Percentiles rank a stretch among this genome's conserved stretches.
These are phyloP conservation scores for Steromphala cineraria DNA, from an alignment of 2,888 invertebrate species.

Conservation along the genomic window DNA sequence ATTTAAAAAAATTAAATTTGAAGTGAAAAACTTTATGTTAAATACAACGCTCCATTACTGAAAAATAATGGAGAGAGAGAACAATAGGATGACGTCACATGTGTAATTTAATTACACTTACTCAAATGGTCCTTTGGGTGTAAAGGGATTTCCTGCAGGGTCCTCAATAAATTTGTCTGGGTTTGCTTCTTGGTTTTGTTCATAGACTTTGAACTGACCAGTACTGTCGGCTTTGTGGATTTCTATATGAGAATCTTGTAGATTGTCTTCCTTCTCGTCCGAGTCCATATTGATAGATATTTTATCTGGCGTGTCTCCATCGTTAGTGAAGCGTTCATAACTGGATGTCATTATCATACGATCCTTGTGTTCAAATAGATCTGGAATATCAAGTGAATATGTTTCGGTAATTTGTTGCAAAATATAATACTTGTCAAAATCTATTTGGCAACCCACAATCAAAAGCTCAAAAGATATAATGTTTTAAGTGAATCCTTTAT, in stretches of 20 bases:
- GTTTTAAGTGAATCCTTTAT: no score
- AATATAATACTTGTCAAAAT: no score
- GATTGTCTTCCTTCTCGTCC: neutral
- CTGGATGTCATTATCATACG: slow-evolving; percentile 26
- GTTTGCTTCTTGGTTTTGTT: slow-evolving; percentile 36
- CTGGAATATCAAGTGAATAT: neutral
- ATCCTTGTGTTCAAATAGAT: slow-evolving; percentile 14
- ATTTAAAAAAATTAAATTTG: no score
- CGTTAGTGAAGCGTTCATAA: slow-evolving; percentile 46
- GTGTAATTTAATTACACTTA: slow-evolving; percentile 28
- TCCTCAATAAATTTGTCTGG: slow-evolving; percentile 53
- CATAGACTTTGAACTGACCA: slow-evolving; percentile 42
- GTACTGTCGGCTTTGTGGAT: slow-evolving; percentile 34
- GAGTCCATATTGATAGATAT: slow-evolving; percentile 26
- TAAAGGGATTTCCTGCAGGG: slow-evolving; percentile 44
- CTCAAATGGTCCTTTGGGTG: slow-evolving; percentile 42
- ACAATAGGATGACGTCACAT: no score
- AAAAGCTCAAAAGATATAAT: no score
- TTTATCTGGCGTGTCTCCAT: slow-evolving; percentile 11
- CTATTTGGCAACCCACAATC: no score
- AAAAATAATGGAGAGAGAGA: no score
- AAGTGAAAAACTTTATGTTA: no score
- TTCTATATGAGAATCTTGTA: slow-evolving; percentile 41
- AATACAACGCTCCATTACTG: no score
- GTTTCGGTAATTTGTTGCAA: no score